Conservation (phyloP, 1,140 invertebrate species). For the Conopomorpha cramerella region DNA sequence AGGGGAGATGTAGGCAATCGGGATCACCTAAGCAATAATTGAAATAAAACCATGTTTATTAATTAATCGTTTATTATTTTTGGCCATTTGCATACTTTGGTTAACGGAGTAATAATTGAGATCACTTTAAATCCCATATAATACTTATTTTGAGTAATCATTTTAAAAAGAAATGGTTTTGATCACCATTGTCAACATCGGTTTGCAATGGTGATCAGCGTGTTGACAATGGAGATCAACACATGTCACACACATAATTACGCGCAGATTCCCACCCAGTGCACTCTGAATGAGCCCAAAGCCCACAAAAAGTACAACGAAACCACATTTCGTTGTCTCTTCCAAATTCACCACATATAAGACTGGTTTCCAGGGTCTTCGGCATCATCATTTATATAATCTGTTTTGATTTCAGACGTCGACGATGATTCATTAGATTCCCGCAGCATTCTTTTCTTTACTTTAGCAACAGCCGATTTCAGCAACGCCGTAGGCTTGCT, state of each 20-base stretch:
- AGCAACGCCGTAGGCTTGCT: slow-evolving; percentile 7
- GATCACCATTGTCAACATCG: slow-evolving; percentile 5
- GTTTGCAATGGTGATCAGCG: no score
- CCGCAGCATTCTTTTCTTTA: slow-evolving; percentile 11
- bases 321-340: slow-evolving; percentile 24
- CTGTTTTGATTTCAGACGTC: no score
- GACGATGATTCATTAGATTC: slow-evolving; percentile 11
- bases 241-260: slow-evolving; percentile 8
- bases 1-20: slow-evolving; percentile 10
- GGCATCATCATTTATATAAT: no score
- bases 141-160: slow-evolving; percentile 5
- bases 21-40: slow-evolving; percentile 7
- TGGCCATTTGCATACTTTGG: slow-evolving; percentile 2
- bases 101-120: slow-evolving; percentile 4
- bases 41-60: slow-evolving; percentile 6
- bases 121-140: slow-evolving; percentile 5
- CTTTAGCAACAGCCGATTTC: slow-evolving; percentile 8
- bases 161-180: slow-evolving; percentile 5
- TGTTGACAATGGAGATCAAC: slow-evolving; percentile 6
- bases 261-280: slow-evolving; percentile 9
- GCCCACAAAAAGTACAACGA: slow-evolving; percentile 16
- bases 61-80: slow-evolving; percentile 1
- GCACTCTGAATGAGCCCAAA: slow-evolving; percentile 14
- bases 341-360: slow-evolving; percentile 17
- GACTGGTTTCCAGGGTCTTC: no score